Evolutionary conservation across 1,140 invertebrate genomes (phyloP).

Genomic region (Andricus grossulariae): DNA sequence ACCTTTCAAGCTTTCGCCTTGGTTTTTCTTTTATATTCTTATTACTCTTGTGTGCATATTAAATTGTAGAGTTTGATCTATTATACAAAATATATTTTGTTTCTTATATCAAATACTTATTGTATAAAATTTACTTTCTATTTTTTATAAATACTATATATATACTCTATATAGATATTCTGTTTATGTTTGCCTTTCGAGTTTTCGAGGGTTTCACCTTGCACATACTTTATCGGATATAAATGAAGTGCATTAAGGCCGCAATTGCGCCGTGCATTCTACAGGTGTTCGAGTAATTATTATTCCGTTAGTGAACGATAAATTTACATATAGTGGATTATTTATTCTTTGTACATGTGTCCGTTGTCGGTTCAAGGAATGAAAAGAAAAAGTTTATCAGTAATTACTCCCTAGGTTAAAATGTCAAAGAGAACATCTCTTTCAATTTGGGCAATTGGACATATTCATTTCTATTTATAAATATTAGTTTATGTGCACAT

Average conservation of each 20-base stretch:
- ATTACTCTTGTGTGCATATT: neutral
- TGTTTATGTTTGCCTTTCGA: neutral
- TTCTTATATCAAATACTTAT: too few species aligned
- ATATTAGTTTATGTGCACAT: too few species aligned
- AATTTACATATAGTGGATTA: slow-evolving; percentile 2
- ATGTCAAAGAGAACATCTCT: neutral
- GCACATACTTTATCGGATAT: neutral
- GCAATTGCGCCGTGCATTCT: neutral
- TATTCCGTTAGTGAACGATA: slow-evolving; percentile 22
- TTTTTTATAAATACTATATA: too few species aligned
- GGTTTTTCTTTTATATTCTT: neutral
- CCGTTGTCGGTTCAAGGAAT: neutral
- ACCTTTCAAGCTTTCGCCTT: neutral
- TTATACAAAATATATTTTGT: neutral
- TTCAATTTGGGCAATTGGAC: neutral
- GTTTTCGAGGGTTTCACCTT: slow-evolving; percentile 5
- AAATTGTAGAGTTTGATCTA: neutral
- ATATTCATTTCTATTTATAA: too few species aligned
- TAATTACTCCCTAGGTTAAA: neutral
- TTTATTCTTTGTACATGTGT: slow-evolving; percentile 9
- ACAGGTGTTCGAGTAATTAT: slow-evolving; percentile 18
- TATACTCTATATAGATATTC: too few species aligned
- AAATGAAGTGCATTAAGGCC: slow-evolving; percentile 22
- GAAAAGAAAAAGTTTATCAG: neutral
- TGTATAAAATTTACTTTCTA: too few species aligned